Conservation (phyloP, 1,140 invertebrate species). For the Hetaerina americana region DNA sequence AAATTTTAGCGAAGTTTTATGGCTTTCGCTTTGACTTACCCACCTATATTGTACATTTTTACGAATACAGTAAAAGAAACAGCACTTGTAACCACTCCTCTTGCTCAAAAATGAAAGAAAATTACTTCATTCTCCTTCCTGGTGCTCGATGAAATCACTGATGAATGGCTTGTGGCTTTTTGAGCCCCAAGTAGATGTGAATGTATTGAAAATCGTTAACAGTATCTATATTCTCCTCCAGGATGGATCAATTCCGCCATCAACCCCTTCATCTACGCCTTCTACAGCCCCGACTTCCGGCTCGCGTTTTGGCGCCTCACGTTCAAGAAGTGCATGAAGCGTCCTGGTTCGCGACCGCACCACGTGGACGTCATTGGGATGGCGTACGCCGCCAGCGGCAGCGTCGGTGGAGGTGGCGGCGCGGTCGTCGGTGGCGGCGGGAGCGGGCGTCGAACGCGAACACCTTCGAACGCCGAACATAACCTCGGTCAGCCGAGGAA, state of each 20-base stretch:
- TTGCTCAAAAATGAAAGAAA: no score
- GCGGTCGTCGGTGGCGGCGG: background rate
- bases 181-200: no score
- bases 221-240: no score
- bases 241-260: conserved; percentile 83
- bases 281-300: conserved; percentile 73
- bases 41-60: no score
- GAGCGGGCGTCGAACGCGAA: background rate
- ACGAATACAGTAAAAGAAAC: no score
- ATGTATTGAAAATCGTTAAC: no score
- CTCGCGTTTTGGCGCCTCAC: conserved; percentile 70
- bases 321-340: conserved; percentile 31
- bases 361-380: background rate
- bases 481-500: background rate
- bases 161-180: no score
- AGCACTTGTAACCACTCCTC: no score
- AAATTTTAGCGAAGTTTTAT: no score
- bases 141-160: no score
- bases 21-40: no score
- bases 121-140: no score
- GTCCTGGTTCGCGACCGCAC: background rate
- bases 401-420: background rate
- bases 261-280: conserved; percentile 78
- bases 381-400: background rate
- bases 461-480: background rate